phyloP scores from a whole-genome alignment of 1,140 invertebrate species.

The Rhynchophorus ferrugineus region DNA sequence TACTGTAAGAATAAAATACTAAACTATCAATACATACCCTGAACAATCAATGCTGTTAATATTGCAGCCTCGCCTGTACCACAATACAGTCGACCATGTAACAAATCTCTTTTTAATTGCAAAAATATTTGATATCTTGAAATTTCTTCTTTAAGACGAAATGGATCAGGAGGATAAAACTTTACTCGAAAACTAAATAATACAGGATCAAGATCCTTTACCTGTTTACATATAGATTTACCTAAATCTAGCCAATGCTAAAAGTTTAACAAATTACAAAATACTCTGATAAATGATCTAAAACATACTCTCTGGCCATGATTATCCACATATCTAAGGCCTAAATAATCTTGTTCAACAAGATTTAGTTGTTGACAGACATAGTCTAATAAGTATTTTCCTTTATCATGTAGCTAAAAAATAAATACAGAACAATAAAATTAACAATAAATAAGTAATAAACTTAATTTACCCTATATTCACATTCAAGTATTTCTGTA shows the following conservation, averaged over 20 bases:
- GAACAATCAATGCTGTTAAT: constrained; percentile 86
- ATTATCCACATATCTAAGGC: constrained; percentile 86
- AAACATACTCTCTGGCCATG: constrained; percentile 80
- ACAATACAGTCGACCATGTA: constrained; percentile 90
- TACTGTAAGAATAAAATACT: background rate
- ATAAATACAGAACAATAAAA: constrained; percentile 6
- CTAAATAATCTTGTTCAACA: constrained; percentile 95
- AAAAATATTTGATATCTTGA: constrained; percentile 89
- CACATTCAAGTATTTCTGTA: constrained; percentile 87
- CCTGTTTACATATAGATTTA: constrained; percentile 88
- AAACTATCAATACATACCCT: constrained; percentile 55
- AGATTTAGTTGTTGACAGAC: constrained; percentile 90
- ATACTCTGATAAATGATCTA: background rate
- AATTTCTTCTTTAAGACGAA: constrained; percentile 76
- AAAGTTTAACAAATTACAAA: constrained; percentile 4
- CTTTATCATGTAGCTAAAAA: constrained; percentile 85
- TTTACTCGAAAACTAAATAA: constrained; percentile 89
- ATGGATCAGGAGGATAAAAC: constrained; percentile 89
- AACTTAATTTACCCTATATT: constrained; percentile 76
- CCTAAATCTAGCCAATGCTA: constrained; percentile 94
- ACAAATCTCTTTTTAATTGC: constrained; percentile 87
- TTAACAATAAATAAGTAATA: background rate
- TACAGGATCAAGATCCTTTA: constrained; percentile 85
- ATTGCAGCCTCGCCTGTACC: constrained; percentile 79
- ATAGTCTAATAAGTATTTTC: constrained; percentile 86